Base-by-base conservation (phyloP, 2,113 vertebrate species). In the Poeciliopsis retropinna region DNA sequence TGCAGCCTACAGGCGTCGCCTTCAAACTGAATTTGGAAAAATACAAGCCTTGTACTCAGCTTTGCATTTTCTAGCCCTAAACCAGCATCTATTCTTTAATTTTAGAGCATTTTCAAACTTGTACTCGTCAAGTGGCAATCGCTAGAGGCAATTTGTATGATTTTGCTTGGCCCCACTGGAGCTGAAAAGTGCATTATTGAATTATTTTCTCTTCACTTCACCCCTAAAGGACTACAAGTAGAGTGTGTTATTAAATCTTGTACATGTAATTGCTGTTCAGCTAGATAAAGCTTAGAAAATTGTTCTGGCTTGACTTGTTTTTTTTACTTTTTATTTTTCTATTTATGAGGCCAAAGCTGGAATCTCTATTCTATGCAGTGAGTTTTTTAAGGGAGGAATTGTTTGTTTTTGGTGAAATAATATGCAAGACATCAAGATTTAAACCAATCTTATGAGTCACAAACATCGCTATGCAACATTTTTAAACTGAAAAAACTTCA, bases 51-150 rank as follows among this genome's bases (percentile, higher is more conserved):
- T 67, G 51, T 19, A 39, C 14, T 37, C 57, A 62, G 31, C 27
- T 60, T 27, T n/a, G 32, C n/a, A 60, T 17, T 68, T 67, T 82
- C 32, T 47, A 37, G n/a, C 17, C 28, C 39, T 32, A 75, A 37
- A 25, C 51, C 34, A 60, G 47, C 22, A 28, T 41, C 25, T 47
- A n/a, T 7, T 72, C 7, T 29, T 57, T 28, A 5, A 25, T 73
- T 39, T 41, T 34, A 37, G 7, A 44, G 37, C 27, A 28, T 67
- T 62, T 69, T 57, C 22, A 57, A 79, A 61, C 60, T 62, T 73
- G 60, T 63, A 69, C 60, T 64, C 60, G 28, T 69, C 37, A 79
- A 79, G 71, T 79, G 71, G 68, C 77, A 73, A 64, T 69, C 1
- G 15, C 77, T 69, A 29, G 29, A 69, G 71, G 77, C 71, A 1